These are phyloP conservation scores for Drosophila colorata DNA, from an alignment of 2,888 invertebrate species.

Conservation along the genomic window DNA sequence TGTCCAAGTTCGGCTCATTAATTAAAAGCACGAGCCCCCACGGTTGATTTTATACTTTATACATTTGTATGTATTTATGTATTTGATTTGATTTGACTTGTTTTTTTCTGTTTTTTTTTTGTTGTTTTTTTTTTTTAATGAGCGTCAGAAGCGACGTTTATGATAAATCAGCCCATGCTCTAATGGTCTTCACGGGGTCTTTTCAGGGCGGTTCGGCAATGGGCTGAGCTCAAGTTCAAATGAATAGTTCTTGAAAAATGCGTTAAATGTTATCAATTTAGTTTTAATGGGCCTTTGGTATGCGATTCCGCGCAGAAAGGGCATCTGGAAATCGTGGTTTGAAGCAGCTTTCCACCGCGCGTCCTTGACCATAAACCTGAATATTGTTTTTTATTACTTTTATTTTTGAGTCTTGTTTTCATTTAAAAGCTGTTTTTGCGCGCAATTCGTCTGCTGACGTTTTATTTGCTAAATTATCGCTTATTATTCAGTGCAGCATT, in stretches of 20 bases:
- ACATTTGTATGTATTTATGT: slow-evolving; percentile 1
- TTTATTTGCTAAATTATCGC: slow-evolving; percentile 65
- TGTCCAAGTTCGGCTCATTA: slow-evolving; percentile 67
- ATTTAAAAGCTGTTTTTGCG: slow-evolving; percentile 61
- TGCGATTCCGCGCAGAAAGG: slow-evolving; percentile 3
- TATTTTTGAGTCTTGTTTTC: slow-evolving; percentile 41
- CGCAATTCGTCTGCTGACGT: slow-evolving; percentile 17
- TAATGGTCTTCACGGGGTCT: slow-evolving; percentile 23
- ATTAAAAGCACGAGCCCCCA: slow-evolving; percentile 78
- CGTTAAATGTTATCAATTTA: slow-evolving; percentile 1
- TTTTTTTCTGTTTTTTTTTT: slow-evolving; percentile 20
- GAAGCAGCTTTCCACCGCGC: slow-evolving; percentile 26
- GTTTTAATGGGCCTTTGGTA: not conserved
- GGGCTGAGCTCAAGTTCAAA: slow-evolving; percentile 31
- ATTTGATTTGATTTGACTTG: slow-evolving; percentile 23
- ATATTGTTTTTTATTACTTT: slow-evolving; percentile 11
- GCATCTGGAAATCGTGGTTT: slow-evolving; percentile 1
- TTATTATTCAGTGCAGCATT: slow-evolving; percentile 61
- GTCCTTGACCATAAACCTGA: slow-evolving; percentile 74
- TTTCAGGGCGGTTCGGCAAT: slow-evolving; percentile 24
- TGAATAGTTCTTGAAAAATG: slow-evolving; percentile 8
- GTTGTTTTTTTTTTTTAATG: slow-evolving; percentile 14
- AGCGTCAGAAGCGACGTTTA: slow-evolving; percentile 21
- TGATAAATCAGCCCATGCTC: slow-evolving; percentile 6
- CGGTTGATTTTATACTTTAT: slow-evolving; percentile 49